Conservation (phyloP, 2,888 invertebrate genomes). For the Gortyna flavago region DNA sequence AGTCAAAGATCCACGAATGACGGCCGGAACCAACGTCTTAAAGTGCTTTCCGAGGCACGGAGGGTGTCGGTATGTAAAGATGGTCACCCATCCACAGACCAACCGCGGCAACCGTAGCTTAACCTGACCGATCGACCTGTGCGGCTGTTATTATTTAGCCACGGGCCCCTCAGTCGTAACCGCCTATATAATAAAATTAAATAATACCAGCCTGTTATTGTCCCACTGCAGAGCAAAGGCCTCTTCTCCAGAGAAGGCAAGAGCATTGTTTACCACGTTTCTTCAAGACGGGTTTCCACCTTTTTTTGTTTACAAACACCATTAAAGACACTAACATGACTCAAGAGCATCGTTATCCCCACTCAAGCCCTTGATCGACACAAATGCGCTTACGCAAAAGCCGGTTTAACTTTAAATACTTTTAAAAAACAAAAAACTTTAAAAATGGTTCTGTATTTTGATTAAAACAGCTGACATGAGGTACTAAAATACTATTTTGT, state of each 20-base stretch:
- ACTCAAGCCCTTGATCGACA: slow-evolving; percentile 11
- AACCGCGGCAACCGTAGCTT: no score
- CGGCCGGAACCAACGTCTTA: no score
- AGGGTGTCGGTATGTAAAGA: no score
- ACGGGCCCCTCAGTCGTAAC: no score
- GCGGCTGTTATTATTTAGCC: no score
- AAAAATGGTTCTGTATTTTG: background rate
- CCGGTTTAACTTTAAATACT: slow-evolving; percentile 31
- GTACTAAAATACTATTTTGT: background rate
- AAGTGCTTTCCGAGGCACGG: no score
- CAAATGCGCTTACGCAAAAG: slow-evolving; percentile 25
- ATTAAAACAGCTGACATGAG: background rate
- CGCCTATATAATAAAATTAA: no score
- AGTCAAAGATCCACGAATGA: no score
- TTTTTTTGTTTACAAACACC: slow-evolving; percentile 48
- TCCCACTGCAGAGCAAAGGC: background rate
- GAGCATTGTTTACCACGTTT: background rate
- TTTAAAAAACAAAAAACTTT: background rate
- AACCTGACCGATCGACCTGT: no score
- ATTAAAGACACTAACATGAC: background rate
- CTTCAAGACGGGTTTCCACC: no score
- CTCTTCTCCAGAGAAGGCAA: background rate
- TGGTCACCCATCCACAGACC: no score
- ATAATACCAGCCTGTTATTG: no score
- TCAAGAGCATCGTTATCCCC: slow-evolving; percentile 15